Conservation (phyloP, 2,113 vertebrate species). For the Rhagologus leucostigma region DNA sequence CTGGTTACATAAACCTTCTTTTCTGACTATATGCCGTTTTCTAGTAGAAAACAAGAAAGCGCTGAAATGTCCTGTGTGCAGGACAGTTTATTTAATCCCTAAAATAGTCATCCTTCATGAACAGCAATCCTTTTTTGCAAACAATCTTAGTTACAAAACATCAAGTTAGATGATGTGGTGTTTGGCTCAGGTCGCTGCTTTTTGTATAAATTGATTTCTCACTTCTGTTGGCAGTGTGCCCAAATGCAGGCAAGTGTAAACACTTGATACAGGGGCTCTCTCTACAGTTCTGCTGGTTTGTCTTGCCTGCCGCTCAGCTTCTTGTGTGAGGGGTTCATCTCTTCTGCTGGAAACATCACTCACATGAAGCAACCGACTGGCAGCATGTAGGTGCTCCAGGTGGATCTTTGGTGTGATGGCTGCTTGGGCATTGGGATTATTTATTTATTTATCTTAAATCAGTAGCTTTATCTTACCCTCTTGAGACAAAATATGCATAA, state of each 20-base stretch:
- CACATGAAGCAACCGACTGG: fast-evolving
- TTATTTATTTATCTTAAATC: background rate
- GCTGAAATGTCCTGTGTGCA: background rate
- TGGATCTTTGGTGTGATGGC: background rate
- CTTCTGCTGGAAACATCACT: background rate
- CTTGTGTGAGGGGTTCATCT: background rate
- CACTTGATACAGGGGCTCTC: background rate
- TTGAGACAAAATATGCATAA: background rate
- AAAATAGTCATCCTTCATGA: background rate
- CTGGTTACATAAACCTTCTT: background rate
- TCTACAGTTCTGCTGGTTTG: background rate
- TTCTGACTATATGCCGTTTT: background rate
- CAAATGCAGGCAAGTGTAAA: background rate
- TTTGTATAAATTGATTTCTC: background rate
- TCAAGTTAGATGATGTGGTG: background rate
- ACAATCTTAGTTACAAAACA: background rate
- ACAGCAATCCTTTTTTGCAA: background rate
- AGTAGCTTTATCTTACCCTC: background rate
- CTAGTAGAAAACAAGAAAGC: background rate
- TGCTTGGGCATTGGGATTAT: background rate
- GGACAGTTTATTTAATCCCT: background rate
- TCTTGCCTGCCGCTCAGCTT: fast-evolving
- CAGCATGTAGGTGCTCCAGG: background rate
- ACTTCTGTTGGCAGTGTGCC: background rate
- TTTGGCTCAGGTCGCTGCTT: background rate